Evolutionary conservation across 2,113 vertebrate species (phyloP).

Genomic region (Semicossyphus pulcher): DNA sequence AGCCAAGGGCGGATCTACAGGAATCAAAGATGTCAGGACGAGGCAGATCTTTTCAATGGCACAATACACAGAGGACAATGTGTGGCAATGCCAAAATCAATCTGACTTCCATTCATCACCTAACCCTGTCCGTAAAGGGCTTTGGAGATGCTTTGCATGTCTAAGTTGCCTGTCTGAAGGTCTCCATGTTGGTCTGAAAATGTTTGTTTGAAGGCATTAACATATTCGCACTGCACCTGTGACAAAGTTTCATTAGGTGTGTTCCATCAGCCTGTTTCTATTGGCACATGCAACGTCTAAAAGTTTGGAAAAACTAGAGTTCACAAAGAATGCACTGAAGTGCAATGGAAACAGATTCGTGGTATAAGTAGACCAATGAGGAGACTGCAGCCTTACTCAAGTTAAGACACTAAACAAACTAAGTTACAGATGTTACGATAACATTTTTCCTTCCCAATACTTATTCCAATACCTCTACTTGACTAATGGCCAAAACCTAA

Average conservation of each 20-base stretch:
- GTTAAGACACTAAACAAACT: not conserved
- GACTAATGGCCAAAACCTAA: too few species aligned
- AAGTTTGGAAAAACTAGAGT: too few species aligned
- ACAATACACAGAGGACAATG: slow-evolving; percentile 62
- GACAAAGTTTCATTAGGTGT: not conserved
- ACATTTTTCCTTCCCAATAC: too few species aligned
- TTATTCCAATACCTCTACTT: too few species aligned
- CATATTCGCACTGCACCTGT: not conserved
- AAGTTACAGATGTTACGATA: too few species aligned
- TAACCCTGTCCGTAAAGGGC: slow-evolving; percentile 49
- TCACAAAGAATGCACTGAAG: too few species aligned
- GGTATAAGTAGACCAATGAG: not conserved
- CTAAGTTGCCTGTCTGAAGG: slow-evolving; percentile 27
- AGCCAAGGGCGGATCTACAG: slow-evolving; percentile 64
- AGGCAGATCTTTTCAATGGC: slow-evolving; percentile 61
- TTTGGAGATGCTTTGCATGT: slow-evolving; percentile 24
- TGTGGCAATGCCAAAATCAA: slow-evolving; percentile 72
- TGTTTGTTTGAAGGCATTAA: slow-evolving; percentile 19
- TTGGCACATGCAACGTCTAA: too few species aligned
- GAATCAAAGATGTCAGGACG: slow-evolving; percentile 72
- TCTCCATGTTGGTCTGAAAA: slow-evolving; percentile 23
- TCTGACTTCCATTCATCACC: slow-evolving; percentile 67
- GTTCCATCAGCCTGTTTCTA: not conserved
- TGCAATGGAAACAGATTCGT: too few species aligned
- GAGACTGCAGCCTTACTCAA: not conserved